Percentiles rank a stretch among this genome's conserved stretches.
These are phyloP conservation scores for Piezodorus guildinii DNA, from an alignment of 1,140 invertebrate species.

Conservation along the genomic window DNA sequence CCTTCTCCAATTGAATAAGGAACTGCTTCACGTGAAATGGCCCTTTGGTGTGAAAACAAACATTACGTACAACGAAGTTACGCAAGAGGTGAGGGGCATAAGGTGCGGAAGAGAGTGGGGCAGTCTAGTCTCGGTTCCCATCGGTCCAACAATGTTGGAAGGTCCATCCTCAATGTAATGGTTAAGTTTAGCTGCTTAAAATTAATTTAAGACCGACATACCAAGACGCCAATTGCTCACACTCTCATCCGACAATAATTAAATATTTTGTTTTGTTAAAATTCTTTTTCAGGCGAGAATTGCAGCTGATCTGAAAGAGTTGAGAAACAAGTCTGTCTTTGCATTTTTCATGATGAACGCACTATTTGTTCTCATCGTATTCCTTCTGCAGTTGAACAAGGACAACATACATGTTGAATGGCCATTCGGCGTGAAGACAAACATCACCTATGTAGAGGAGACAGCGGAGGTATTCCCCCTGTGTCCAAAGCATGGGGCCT, in stretches of 20 bases:
- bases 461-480: constrained; percentile 59
- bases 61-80: constrained; percentile 76
- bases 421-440: constrained; percentile 87
- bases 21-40: constrained; percentile 85
- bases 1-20: constrained; percentile 92
- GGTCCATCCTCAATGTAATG: too few relatives aligned
- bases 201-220: constrained; percentile 2
- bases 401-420: constrained; percentile 89
- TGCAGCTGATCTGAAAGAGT: constrained; percentile 75
- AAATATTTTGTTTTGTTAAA: constrained; percentile 18
- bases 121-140: constrained; percentile 18
- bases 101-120: constrained; percentile 1
- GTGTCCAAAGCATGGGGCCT: constrained; percentile 15
- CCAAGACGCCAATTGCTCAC: constrained; percentile 16
- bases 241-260: neutral
- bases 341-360: constrained; percentile 99
- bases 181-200: too few relatives aligned
- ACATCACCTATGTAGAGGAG: constrained; percentile 84
- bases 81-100: constrained; percentile 64
- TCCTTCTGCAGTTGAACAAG: constrained; percentile 96
- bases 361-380: constrained; percentile 95
- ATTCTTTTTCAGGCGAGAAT: constrained; percentile 62
- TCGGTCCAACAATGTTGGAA: neutral
- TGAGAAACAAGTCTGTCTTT: constrained; percentile 93
- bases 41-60: constrained; percentile 86